Percentiles rank a stretch among this genome's conserved stretches.
Evolutionary conservation across 1,140 invertebrate genomes (phyloP).

Genomic region (Dendroctonus valens): DNA sequence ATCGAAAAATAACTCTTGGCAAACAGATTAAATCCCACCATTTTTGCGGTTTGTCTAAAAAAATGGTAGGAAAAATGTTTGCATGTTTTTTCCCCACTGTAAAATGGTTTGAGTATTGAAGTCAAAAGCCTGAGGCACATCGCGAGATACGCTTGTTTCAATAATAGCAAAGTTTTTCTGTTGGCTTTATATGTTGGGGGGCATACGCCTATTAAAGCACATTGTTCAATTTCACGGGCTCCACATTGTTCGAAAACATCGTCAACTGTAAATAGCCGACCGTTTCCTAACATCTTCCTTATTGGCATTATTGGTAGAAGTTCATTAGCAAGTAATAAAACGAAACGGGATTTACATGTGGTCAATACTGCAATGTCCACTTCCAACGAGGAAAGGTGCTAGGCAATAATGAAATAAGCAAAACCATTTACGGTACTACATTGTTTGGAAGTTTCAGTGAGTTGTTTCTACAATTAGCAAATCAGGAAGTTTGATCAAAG

Average conservation of each 20-base stretch:
- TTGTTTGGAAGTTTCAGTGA: not conserved
- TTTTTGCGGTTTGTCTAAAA: too few species aligned
- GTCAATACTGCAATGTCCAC: constrained; percentile 1
- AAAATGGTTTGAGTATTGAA: too few species aligned
- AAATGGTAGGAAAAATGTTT: too few species aligned
- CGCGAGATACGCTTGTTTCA: not conserved
- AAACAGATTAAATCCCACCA: too few species aligned
- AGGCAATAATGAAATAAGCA: not conserved
- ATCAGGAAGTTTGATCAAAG: not conserved
- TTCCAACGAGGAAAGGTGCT: not conserved
- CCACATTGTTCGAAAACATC: constrained; percentile 3
- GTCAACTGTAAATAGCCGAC: not conserved
- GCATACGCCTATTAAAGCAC: constrained; percentile 8
- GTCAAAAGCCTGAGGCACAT: not conserved
- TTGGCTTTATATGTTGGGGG: constrained; percentile 3
- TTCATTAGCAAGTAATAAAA: constrained; percentile 7
- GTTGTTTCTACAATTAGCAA: too few species aligned
- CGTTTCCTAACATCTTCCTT: not conserved
- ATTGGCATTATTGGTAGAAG: not conserved
- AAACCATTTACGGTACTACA: not conserved
- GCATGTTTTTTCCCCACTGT: too few species aligned
- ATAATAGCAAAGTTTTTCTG: constrained; percentile 8
- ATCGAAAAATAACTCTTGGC: too few species aligned
- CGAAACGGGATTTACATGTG: not conserved
- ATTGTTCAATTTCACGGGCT: not conserved